A percentile compares a stretch with the other conserved stretches of the same genome.
Evolutionary conservation across 30 jellyfish, hydroid and myxozoan genomes (phyloP).

Genomic region (Cassiopea xamachana): DNA sequence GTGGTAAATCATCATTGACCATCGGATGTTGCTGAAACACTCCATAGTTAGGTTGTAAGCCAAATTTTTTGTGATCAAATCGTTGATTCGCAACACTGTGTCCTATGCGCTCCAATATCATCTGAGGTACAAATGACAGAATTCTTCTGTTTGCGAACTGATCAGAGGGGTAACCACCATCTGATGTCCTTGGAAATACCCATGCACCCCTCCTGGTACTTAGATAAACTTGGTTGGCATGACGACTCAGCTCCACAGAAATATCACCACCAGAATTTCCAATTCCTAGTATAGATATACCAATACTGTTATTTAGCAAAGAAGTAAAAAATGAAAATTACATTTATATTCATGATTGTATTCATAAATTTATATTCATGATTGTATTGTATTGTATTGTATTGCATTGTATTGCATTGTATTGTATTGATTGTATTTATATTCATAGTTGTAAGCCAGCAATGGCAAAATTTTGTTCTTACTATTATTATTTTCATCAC

Average conservation of each 20-base stretch:
- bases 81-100: constrained; percentile 44
- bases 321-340: too few species aligned
- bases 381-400: too few species aligned
- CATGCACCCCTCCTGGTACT: constrained; percentile 93
- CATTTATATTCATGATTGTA: too few species aligned
- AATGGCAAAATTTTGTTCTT: too few species aligned
- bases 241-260: constrained; percentile 87
- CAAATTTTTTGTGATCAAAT: constrained; percentile 78
- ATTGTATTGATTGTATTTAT: too few species aligned
- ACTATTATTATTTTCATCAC: too few species aligned
- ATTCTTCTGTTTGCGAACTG: constrained; percentile 64
- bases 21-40: constrained; percentile 84
- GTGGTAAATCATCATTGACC: constrained; percentile 90
- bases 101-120: constrained; percentile 13
- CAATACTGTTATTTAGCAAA: background rate
- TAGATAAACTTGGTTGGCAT: constrained; percentile 79
- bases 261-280: constrained; percentile 94
- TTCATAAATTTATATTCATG: too few species aligned
- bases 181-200: constrained; percentile 71
- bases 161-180: constrained; percentile 82
- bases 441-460: too few species aligned
- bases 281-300: constrained; percentile 42
- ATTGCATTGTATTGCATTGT: too few species aligned
- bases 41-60: constrained; percentile 73
- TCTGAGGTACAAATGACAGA: constrained; percentile 47